Conservation (phyloP, 2,113 vertebrate species). For the Glaucidium brasilianum region DNA sequence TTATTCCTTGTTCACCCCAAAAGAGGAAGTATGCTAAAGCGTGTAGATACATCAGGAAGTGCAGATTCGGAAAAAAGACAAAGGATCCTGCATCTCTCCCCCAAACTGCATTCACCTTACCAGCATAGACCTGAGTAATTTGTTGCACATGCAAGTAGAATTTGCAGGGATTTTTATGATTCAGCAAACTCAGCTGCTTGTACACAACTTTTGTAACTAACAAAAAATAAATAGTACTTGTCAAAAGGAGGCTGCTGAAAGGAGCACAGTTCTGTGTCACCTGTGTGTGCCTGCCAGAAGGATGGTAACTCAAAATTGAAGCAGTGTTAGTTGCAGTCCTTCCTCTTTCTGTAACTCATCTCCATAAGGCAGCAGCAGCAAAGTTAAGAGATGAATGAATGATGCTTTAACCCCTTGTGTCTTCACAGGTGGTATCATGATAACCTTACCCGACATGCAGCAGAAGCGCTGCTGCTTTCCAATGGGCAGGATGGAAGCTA, state of each 20-base stretch:
- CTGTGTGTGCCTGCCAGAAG: not conserved
- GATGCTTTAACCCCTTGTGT: not conserved
- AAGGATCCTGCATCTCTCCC: not conserved
- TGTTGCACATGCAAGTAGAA: not conserved
- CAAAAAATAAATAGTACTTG: accelerated
- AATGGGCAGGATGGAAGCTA: conserved; percentile 93
- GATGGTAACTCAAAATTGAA: not conserved
- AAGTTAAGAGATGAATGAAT: not conserved
- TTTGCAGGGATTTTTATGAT: not conserved
- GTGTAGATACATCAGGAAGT: conserved; percentile 18
- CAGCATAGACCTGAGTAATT: not conserved
- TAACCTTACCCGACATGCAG: conserved; percentile 86
- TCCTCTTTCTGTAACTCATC: not conserved
- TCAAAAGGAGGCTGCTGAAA: not conserved
- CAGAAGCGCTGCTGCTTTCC: conserved; percentile 91
- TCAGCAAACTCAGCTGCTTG: not conserved
- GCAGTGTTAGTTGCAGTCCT: not conserved
- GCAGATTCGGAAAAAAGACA: conserved; percentile 44
- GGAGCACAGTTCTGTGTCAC: not conserved
- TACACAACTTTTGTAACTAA: not conserved
- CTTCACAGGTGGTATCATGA: conserved; percentile 89
- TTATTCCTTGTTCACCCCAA: not conserved
- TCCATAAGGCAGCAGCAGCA: not conserved
- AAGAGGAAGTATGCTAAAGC: conserved; percentile 41
- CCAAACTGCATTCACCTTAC: not conserved